phyloP scores from a whole-genome alignment of 2,888 invertebrate genomes.

The Craniophora ligustri region DNA sequence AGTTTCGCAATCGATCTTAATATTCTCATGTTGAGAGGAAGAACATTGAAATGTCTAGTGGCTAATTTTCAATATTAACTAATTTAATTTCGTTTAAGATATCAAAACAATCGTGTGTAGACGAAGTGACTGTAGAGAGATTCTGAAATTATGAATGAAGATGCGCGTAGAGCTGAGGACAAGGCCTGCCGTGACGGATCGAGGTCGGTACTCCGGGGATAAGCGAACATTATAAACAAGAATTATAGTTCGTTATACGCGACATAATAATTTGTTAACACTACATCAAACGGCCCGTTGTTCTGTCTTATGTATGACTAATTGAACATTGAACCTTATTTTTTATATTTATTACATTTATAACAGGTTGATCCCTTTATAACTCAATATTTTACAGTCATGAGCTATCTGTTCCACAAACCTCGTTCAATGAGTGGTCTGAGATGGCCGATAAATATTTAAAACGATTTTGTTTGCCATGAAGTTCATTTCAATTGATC shows the following conservation, averaged over 20 bases:
- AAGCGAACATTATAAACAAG: slow-evolving; percentile 46
- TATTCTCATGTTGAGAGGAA: slow-evolving; percentile 19
- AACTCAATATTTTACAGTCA: slow-evolving; percentile 20
- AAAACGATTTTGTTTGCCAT: slow-evolving; percentile 32
- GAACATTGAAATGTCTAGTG: slow-evolving; percentile 29
- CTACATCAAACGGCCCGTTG: slow-evolving; percentile 47
- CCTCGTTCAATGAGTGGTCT: slow-evolving; percentile 27
- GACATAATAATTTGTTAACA: slow-evolving; percentile 50
- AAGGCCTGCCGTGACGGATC: slow-evolving; percentile 51
- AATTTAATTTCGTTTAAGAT: slow-evolving; percentile 31
- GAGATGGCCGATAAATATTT: slow-evolving; percentile 30
- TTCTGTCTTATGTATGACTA: slow-evolving; percentile 34
- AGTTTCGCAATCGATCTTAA: slow-evolving; percentile 26
- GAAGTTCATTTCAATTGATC: slow-evolving; percentile 29
- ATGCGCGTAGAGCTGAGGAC: slow-evolving; percentile 39
- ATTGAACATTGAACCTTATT: slow-evolving; percentile 32
- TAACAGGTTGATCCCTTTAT: slow-evolving; percentile 32
- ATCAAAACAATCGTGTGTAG: slow-evolving; percentile 33
- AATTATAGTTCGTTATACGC: slow-evolving; percentile 42
- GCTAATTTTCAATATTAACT: slow-evolving; percentile 34
- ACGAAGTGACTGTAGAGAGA: slow-evolving; percentile 13
- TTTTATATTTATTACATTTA: slow-evolving; percentile 21
- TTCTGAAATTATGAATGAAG: slow-evolving; percentile 53
- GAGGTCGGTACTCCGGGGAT: slow-evolving; percentile 41
- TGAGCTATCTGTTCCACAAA: slow-evolving; percentile 25